Evolutionary conservation across 1,140 invertebrate species (phyloP), one percentile per base, ranked within the genome.

Genomic region (Drosophila trapezifrons): DNA sequence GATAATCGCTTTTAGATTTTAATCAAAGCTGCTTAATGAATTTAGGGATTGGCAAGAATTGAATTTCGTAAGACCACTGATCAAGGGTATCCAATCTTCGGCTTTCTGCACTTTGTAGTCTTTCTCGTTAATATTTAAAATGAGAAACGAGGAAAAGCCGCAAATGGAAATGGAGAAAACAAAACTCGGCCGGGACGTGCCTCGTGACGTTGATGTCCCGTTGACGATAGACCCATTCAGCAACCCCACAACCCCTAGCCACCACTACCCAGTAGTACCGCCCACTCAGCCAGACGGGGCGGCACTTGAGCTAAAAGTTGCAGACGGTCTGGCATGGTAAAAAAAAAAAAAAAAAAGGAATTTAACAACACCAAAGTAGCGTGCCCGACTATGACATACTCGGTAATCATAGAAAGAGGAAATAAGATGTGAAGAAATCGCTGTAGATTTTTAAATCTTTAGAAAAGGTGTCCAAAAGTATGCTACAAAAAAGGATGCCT

Each of bases 231-330:
- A 60, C 51, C 52, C 62, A 51, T 54, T 54, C 32, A 37, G 18
- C 51, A 54, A n/a, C 32, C 52, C 51, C 35, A 42, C 43, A 37
- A 43, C 22, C 45, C 70, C 35, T 22, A 55, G 12, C 62, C 72
- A 15, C 62, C 72, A 46, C 17, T 37, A 47, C 37, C 51, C 40
- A 55, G 38, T 45, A 55, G 38, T 45, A 25, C 49, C 47, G 20
- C 47, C 46, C 40, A 46, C 45, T 69, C 47, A 45, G 63, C 73
- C 82, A 82, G 78, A 86, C 79, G 56, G 45, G 70, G 57, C 46
- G 57, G 65, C 80, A 85, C 83, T 86, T 87, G 72, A 78, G 72
- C 45, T 72, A 57, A 76, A 80, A 84, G 74, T 86, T 86, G 56
- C 76, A 81, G 81, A 86, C 83, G 75, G 49, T 54, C 27, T 62